Evolutionary conservation across 2,113 vertebrate genomes (phyloP).

Genomic region (Prolemur simus): DNA sequence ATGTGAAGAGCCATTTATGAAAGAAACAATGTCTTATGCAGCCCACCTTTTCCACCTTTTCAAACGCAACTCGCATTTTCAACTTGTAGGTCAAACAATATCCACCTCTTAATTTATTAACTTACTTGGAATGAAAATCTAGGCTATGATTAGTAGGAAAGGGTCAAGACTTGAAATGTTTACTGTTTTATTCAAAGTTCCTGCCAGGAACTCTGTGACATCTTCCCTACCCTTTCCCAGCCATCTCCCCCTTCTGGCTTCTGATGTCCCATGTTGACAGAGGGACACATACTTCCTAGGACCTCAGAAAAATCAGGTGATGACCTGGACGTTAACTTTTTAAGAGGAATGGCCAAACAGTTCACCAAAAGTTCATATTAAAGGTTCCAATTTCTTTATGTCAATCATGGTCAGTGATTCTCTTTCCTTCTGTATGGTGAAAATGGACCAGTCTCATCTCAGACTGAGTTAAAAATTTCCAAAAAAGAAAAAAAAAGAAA

Average conservation of each 20-base stretch:
- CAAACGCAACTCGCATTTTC: constrained; percentile 2
- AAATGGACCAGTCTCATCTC: not conserved
- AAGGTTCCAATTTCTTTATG: not conserved
- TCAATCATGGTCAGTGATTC: not conserved
- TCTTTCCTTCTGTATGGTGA: not conserved
- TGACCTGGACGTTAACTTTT: not conserved
- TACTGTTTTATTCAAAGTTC: not conserved
- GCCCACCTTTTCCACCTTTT: not conserved
- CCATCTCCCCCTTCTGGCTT: not conserved
- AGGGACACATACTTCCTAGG: not conserved
- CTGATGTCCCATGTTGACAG: not conserved
- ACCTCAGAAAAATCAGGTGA: not conserved
- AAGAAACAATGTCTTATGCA: not conserved
- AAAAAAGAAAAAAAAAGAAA: not conserved
- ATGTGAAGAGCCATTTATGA: not conserved
- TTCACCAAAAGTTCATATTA: not conserved
- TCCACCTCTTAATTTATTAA: constrained; percentile 19
- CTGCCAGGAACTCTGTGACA: not conserved
- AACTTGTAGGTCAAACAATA: constrained; percentile 32
- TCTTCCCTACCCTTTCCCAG: not conserved
- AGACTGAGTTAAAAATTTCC: not conserved
- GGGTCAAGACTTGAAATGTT: not conserved
- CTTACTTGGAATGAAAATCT: not conserved
- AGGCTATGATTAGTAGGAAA: not conserved
- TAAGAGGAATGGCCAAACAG: not conserved